Evolutionary conservation across 2,797 vertebrate genomes (phyloP).

Genomic region (Falco peregrinus): DNA sequence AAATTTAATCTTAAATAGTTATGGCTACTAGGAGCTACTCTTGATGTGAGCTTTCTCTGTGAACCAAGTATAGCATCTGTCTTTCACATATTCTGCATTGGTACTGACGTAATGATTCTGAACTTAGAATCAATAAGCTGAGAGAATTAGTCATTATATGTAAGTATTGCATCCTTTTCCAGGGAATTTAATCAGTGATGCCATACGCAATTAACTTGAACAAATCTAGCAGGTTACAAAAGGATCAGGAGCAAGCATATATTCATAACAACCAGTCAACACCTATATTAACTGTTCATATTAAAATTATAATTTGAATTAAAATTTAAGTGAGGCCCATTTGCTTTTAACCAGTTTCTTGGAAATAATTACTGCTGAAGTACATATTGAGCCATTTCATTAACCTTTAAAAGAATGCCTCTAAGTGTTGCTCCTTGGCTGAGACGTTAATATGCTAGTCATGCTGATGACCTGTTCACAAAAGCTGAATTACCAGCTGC

Average conservation of each 20-base stretch:
- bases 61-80: not conserved
- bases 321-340: slow-evolving; percentile 29
- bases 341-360: slow-evolving; percentile 32
- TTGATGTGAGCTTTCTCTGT: not conserved
- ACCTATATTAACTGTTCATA: not conserved
- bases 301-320: slow-evolving; percentile 48
- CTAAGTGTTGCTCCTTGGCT: slow-evolving; percentile 7
- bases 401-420: slow-evolving; percentile 32
- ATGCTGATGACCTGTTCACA: not conserved
- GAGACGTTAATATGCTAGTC: slow-evolving; percentile 17
- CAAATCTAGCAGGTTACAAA: not conserved
- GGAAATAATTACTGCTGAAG: slow-evolving; percentile 32
- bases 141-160: not conserved
- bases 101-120: not conserved
- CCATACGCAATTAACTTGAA: slow-evolving; percentile 17
- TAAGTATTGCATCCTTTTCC: not conserved
- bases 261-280: not conserved
- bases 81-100: not conserved
- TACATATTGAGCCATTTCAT: slow-evolving; percentile 17
- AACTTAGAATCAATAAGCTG: slow-evolving; percentile 14
- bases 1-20: not conserved
- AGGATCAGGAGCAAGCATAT: not conserved
- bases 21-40: not conserved
- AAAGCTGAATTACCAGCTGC: slow-evolving; percentile 6
- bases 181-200: slow-evolving; percentile 14